Conservation (phyloP, 2,888 invertebrate genomes). For the Eumacrocentrus americanus region DNA sequence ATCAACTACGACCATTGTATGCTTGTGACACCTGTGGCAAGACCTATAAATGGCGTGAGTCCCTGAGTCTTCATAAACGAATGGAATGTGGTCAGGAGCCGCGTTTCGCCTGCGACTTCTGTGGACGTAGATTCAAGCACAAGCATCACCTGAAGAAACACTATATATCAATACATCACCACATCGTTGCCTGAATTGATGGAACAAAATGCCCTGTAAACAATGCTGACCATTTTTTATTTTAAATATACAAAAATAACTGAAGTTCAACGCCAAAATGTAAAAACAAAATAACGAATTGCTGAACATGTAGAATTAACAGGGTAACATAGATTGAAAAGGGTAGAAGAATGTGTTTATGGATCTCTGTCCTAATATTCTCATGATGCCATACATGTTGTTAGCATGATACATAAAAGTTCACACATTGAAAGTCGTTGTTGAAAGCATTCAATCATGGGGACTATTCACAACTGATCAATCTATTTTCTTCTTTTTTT, state of each 20-base stretch:
- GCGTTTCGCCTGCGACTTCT: slow-evolving; percentile 53
- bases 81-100: slow-evolving; percentile 55
- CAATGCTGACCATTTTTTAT: no score
- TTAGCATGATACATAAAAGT: no score
- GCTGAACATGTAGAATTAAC: no score
- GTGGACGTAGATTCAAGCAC: slow-evolving; percentile 53
- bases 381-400: no score
- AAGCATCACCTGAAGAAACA: slow-evolving; percentile 53
- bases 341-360: no score
- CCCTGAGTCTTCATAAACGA: slow-evolving; percentile 48
- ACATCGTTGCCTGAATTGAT: neutral
- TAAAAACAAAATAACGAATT: no score
- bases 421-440: no score
- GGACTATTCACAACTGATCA: no score
- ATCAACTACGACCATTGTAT: slow-evolving; percentile 30
- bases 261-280: no score
- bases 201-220: neutral
- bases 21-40: slow-evolving; percentile 52
- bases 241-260: no score
- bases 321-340: neutral
- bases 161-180: slow-evolving; percentile 39
- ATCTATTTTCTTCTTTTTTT: slow-evolving; percentile 29
- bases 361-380: no score
- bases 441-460: no score
- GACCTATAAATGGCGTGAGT: slow-evolving; percentile 50